Evolutionary conservation across 2,113 vertebrate genomes (phyloP), one percentile per base, ranked within the genome.

Genomic region (Halichoeres trimaculatus): DNA sequence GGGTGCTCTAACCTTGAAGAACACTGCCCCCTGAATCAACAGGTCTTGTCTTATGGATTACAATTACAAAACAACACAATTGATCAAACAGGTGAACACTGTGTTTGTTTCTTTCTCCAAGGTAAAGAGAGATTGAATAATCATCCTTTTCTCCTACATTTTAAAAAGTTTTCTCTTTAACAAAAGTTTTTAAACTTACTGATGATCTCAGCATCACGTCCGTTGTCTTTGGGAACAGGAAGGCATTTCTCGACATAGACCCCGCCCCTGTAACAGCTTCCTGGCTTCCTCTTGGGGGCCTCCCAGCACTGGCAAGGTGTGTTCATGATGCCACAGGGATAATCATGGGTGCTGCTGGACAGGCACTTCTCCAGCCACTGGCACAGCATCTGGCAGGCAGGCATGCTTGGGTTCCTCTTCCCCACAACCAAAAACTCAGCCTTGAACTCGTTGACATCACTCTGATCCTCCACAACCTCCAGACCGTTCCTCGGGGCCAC

Each of bases 311-410:
- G 94, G 66, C 98, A 99, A 0, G 98, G 97, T 12, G 97, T 99
- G 90, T 97, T 97, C 98, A 99, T 99, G 91, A 99, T 99, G 80
- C 98, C 98, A 0, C 97, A 99, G 0, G 97, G 98, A 71, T 98
- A 96, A 0, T 95, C 94, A 62, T 97, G 96, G 91, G 94, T 98
- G 88, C 97, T 99, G 77, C 95, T 95, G 1, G 94, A 91, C 88
- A 99, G 92, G 72, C 97, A 99, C 3, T 95, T 93, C 0, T 98
- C 96, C 81, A 98, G 76, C 98, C 98, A 99, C 87, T 97, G 96
- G 92, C 98, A 99, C 50, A 99, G 91, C 96, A 98, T 98, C 93
- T 98, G 97, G 78, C 98, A 99, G 86, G 97, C 97, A 0, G 97
- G 96, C 85, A 96, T 96, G 74, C 98, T 98, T 1, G 98, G 97